These are phyloP conservation scores for Ips typographus DNA, from an alignment of 1,140 invertebrate species.

Conservation along the genomic window DNA sequence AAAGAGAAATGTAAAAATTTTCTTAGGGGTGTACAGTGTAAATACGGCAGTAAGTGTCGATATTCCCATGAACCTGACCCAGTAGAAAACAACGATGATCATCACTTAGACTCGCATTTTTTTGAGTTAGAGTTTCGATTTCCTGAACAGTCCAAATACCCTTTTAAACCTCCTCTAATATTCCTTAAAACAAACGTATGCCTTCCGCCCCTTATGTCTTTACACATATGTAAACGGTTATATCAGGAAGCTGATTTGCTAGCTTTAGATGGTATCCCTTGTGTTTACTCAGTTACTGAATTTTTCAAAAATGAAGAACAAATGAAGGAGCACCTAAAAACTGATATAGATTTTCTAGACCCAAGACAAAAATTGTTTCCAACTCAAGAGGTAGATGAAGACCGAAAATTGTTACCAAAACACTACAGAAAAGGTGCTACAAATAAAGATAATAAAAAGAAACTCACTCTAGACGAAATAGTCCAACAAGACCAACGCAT, in stretches of 20 bases:
- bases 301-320: conserved; percentile 68
- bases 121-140: conserved; percentile 75
- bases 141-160: conserved; percentile 67
- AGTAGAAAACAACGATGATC: conserved; percentile 48
- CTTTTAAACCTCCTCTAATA: conserved; percentile 68
- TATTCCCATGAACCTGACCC: conserved; percentile 65
- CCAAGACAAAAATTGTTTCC: conserved; percentile 46
- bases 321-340: conserved; percentile 61
- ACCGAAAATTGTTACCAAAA: conserved; percentile 51
- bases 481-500: conserved; percentile 63
- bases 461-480: conserved; percentile 57
- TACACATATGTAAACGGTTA: conserved; percentile 64
- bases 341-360: conserved; percentile 59
- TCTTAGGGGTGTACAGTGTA: conserved; percentile 64
- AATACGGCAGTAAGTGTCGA: conserved; percentile 69
- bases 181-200: conserved; percentile 62
- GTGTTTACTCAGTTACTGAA: conserved; percentile 69
- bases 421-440: conserved; percentile 63
- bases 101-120: conserved; percentile 46
- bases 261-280: conserved; percentile 65
- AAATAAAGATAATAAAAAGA: conserved; percentile 55
- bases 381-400: conserved; percentile 45
- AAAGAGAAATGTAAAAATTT: conserved; percentile 69
- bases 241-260: conserved; percentile 64
- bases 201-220: conserved; percentile 62